Conservation (phyloP, 1,140 invertebrate species). For the Teleopsis dalmanni region DNA sequence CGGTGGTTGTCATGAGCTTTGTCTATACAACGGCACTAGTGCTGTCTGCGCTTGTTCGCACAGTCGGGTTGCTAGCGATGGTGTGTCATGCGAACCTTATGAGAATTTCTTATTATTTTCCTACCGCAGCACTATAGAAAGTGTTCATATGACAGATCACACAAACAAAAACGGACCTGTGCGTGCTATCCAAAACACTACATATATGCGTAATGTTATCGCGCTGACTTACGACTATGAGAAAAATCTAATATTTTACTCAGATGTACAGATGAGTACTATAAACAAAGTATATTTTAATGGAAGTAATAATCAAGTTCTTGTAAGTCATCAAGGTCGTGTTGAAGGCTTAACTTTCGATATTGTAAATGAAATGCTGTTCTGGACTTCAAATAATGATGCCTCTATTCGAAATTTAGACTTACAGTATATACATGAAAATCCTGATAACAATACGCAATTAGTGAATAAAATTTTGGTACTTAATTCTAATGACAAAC, state of each 20-base stretch:
- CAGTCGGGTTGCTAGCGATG: conserved; percentile 58
- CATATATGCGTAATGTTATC: conserved; percentile 72
- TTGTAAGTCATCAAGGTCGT: conserved; percentile 67
- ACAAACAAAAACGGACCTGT: conserved; percentile 68
- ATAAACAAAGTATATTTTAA: conserved; percentile 81
- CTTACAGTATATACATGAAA: conserved; percentile 40
- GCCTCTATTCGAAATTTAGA: conserved; percentile 62
- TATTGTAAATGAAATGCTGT: conserved; percentile 56
- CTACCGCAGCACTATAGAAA: conserved; percentile 64
- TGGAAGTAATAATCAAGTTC: conserved; percentile 59
- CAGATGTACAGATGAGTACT: conserved; percentile 75
- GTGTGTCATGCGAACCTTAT: conserved; percentile 60
- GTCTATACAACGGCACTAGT: conserved; percentile 63
- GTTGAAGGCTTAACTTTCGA: conserved; percentile 80
- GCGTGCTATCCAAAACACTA: conserved; percentile 57
- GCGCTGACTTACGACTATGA: conserved; percentile 73
- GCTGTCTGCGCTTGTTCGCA: conserved; percentile 67
- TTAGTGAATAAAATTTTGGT: conserved; percentile 58
- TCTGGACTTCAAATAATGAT: conserved; percentile 80
- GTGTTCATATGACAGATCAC: conserved; percentile 63
- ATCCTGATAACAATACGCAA: conserved; percentile 32
- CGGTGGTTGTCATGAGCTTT: conserved; percentile 72
- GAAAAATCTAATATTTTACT: conserved; percentile 67
- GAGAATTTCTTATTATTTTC: conserved; percentile 71
- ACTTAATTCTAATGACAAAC: conserved; percentile 63